Percentiles rank a stretch among this genome's conserved stretches.
phyloP scores from a whole-genome alignment of 2,113 vertebrate genomes.

The Anguilla rostrata region DNA sequence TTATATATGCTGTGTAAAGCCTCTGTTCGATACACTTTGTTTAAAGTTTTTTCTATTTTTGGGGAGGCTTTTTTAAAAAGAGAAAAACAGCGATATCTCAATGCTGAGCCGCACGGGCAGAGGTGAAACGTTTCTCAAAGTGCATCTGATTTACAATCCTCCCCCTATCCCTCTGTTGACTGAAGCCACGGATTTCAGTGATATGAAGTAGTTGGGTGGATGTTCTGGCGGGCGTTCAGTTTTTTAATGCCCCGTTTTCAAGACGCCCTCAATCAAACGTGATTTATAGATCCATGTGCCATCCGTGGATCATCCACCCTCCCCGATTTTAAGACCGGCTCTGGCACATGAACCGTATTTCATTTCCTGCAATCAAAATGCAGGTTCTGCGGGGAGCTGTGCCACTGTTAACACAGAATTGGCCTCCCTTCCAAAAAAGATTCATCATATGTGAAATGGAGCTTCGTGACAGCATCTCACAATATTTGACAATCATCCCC shows the following conservation, averaged over 20 bases:
- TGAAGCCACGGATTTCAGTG: neutral
- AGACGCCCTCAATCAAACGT: neutral
- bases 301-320: constrained; percentile 10
- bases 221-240: neutral
- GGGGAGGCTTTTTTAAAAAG: neutral
- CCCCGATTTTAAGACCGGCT: constrained; percentile 18
- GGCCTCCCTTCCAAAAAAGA: constrained; percentile 25
- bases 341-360: constrained; percentile 22
- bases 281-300: constrained; percentile 6
- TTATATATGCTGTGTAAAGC: too few relatives aligned
- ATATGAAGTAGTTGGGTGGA: constrained; percentile 10
- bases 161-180: neutral
- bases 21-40: too few relatives aligned
- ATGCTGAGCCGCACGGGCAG: neutral
- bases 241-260: constrained; percentile 3
- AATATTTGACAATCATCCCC: constrained; percentile 15
- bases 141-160: neutral
- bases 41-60: too few relatives aligned
- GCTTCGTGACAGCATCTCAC: constrained; percentile 23
- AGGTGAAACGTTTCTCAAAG: neutral
- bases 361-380: constrained; percentile 30
- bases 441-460: constrained; percentile 31
- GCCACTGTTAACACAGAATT: constrained; percentile 22
- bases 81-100: neutral
- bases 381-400: constrained; percentile 22